A percentile compares a stretch with the other conserved stretches of the same genome.
phyloP scores from a whole-genome alignment of 2,888 invertebrate genomes.

The Chymomyza caudatula region DNA sequence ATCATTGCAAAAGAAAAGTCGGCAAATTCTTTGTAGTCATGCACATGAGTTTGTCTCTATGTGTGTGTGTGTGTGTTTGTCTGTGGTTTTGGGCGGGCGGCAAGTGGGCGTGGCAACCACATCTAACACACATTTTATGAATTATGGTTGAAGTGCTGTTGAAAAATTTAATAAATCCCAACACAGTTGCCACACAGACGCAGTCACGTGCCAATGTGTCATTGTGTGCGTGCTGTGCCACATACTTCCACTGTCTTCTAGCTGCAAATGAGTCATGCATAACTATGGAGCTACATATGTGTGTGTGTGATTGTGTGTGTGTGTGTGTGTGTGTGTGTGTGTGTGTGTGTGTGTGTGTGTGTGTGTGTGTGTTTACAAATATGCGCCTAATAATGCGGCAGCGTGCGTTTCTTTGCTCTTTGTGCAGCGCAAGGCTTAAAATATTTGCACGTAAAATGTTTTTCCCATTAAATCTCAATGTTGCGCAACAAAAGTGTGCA shows the following conservation, averaged over 20 bases:
- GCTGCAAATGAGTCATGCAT: slow-evolving; percentile 38
- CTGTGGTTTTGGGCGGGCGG: neutral
- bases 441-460: slow-evolving; percentile 68
- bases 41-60: neutral
- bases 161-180: slow-evolving; percentile 57
- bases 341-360: slow-evolving; percentile 48
- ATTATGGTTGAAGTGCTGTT: slow-evolving; percentile 25
- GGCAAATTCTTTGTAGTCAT: neutral
- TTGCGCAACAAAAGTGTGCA: slow-evolving; percentile 35
- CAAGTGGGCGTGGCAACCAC: slow-evolving; percentile 26
- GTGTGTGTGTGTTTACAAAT: slow-evolving; percentile 52
- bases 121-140: slow-evolving; percentile 50
- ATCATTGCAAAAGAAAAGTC: slow-evolving; percentile 24
- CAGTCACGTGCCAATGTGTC: slow-evolving; percentile 69
- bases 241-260: neutral
- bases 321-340: slow-evolving; percentile 29
- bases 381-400: slow-evolving; percentile 63
- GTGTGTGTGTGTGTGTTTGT: neutral
- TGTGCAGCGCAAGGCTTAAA: slow-evolving; percentile 57
- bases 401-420: slow-evolving; percentile 12
- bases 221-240: slow-evolving; percentile 47
- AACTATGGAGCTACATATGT: slow-evolving; percentile 48
- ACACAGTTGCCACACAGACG: slow-evolving; percentile 22
- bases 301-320: slow-evolving; percentile 5
- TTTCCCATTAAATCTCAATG: slow-evolving; percentile 3